Percentiles rank a stretch among this genome's conserved stretches.
These are phyloP conservation scores for Yponomeuta malinellus DNA, from an alignment of 2,888 invertebrate species.

Conservation along the genomic window DNA sequence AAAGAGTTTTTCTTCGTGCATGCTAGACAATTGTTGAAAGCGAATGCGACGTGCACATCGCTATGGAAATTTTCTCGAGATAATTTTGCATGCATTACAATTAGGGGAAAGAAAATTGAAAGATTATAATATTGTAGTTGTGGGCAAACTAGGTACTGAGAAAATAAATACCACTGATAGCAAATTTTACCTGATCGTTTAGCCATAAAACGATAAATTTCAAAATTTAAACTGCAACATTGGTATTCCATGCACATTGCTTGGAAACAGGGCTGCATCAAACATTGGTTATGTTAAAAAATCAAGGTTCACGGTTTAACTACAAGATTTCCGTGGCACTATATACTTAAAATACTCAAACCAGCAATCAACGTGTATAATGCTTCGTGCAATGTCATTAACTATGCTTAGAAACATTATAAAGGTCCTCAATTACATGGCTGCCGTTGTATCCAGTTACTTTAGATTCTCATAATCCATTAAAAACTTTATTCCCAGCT, in stretches of 20 bases:
- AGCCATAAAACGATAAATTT: no score
- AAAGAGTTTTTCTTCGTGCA: slow-evolving; percentile 2
- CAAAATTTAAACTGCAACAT: no score
- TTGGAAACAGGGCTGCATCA: background rate
- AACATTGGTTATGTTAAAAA: background rate
- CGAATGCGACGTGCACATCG: slow-evolving; percentile 5
- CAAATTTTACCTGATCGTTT: no score
- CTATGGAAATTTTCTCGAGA: slow-evolving; percentile 9
- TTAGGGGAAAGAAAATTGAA: background rate
- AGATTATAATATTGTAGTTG: background rate
- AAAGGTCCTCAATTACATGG: background rate
- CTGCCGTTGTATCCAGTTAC: background rate
- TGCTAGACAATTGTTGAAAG: slow-evolving; percentile 12
- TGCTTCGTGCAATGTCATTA: background rate
- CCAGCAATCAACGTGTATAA: background rate
- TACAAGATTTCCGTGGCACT: background rate
- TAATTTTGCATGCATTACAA: background rate
- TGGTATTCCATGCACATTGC: no score
- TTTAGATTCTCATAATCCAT: background rate
- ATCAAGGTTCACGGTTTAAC: background rate
- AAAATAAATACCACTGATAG: background rate
- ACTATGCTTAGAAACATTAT: slow-evolving; percentile 1
- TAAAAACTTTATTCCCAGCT: background rate
- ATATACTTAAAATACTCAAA: background rate
- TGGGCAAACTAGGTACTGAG: background rate